Base-by-base conservation (phyloP, 2,888 invertebrate genomes). In the Drosophila gaucha region DNA sequence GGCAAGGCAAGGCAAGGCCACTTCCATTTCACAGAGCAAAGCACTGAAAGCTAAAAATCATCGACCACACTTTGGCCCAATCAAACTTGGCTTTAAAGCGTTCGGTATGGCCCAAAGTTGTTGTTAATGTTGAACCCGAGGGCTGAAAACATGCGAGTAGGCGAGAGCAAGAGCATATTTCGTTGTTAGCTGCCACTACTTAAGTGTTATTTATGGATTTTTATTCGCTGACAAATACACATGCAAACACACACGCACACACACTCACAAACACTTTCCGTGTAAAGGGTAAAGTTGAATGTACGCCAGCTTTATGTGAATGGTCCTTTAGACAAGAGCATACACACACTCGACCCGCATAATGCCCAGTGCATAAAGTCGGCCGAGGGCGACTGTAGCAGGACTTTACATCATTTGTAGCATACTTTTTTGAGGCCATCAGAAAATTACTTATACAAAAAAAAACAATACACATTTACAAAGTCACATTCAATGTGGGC, bases 141-240 rank as follows among this genome's bases (percentile, higher is more conserved):
- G 56, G 31, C 36, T 46, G 22, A 38, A 30, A 41, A 14, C 24
- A 46, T 26, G 38, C 12, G 18, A 30, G 24, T 50, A 26, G 31
- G n/a, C 31, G 35, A 36, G 16, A n/a, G 35, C 57, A 5, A 54
- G 54, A 43, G 47, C 76, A 76, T 76, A 68, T 72, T 76, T 74
- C 68, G 65, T 72, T 76, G 74, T 76, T 74, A 62, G 68, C 77
- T 52, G 60, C 31, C 58, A 70, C 72, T 58, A 51, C 67, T 62
- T 67, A 67, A 75, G 63, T 73, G 70, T 79, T 65, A 78, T 78
- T 80, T 82, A 82, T 76, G 83, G 74, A 79, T 58, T 65, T 65
- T 67, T 63, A 54, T 64, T 24, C 51, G 50, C 57, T 38, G 56
- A 60, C 60, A 58, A 54, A 35, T 31, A 57, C 62, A 47, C 44